These are phyloP conservation scores for Pachypsylla venusta DNA, from an alignment of 1,140 invertebrate genomes.

Conservation along the genomic window DNA sequence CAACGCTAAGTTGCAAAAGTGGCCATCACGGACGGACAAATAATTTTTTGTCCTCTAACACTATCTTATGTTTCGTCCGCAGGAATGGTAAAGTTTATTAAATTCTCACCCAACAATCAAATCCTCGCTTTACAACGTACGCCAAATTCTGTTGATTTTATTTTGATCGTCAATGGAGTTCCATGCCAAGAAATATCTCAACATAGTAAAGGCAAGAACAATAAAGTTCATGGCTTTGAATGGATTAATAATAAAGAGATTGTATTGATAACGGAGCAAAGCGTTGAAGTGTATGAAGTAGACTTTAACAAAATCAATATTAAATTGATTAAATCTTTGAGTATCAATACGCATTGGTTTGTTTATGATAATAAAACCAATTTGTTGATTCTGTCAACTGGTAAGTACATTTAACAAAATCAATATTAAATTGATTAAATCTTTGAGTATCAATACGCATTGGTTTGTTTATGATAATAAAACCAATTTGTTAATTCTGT, in stretches of 20 bases:
- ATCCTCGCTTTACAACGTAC: neutral
- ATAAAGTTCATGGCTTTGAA: neutral
- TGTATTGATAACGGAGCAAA: constrained; percentile 1
- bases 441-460: too few species aligned
- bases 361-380: constrained; percentile 3
- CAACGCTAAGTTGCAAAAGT: too few species aligned
- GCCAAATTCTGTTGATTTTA: neutral
- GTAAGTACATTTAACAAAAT: neutral
- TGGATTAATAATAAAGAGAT: constrained; percentile 5
- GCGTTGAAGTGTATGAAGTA: neutral
- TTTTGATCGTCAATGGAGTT: neutral
- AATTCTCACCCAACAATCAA: constrained; percentile 3
- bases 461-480: too few species aligned
- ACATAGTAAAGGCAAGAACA: constrained; percentile 1
- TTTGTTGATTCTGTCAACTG: neutral
- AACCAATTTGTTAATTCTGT: too few species aligned
- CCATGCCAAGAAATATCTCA: neutral
- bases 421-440: too few species aligned
- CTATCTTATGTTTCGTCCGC: too few species aligned
- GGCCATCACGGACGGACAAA: too few species aligned
- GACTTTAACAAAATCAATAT: neutral
- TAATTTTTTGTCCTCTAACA: too few species aligned
- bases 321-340: neutral
- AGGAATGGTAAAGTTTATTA: neutral
- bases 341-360: constrained; percentile 1